Conservation (phyloP, 2,113 vertebrate genomes). For the Pomatostomus ruficeps region DNA sequence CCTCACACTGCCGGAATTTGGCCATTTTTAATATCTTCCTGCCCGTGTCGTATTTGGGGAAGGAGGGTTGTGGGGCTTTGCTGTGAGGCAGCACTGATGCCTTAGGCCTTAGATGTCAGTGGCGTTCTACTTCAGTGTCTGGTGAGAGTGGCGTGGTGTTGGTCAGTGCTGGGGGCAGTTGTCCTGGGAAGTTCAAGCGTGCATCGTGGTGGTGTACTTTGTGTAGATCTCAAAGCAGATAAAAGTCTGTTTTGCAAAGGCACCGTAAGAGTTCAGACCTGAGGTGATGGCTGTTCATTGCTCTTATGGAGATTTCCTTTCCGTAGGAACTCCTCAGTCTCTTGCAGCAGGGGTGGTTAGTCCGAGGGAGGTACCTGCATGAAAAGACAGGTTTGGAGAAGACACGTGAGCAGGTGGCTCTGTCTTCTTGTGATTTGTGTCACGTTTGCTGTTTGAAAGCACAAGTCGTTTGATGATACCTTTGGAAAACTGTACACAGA, state of each 20-base stretch:
- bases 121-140: background rate
- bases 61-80: background rate
- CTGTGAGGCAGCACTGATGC: background rate
- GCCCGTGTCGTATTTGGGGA: background rate
- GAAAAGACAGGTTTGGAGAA: background rate
- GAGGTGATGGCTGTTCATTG: rapidly evolving
- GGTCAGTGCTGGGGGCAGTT: rapidly evolving
- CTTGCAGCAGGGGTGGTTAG: background rate
- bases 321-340: rapidly evolving
- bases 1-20: background rate
- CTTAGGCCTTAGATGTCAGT: background rate
- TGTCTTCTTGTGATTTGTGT: background rate
- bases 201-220: rapidly evolving
- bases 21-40: rapidly evolving
- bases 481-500: background rate
- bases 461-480: background rate
- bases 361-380: background rate
- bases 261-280: rapidly evolving
- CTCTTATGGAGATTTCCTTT: background rate
- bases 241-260: background rate
- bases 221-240: background rate
- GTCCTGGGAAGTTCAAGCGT: background rate
- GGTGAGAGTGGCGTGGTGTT: background rate
- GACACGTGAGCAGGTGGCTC: background rate
- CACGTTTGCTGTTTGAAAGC: background rate